Conservation (phyloP, 2,797 vertebrate species). For the Iguana delicatissima region DNA sequence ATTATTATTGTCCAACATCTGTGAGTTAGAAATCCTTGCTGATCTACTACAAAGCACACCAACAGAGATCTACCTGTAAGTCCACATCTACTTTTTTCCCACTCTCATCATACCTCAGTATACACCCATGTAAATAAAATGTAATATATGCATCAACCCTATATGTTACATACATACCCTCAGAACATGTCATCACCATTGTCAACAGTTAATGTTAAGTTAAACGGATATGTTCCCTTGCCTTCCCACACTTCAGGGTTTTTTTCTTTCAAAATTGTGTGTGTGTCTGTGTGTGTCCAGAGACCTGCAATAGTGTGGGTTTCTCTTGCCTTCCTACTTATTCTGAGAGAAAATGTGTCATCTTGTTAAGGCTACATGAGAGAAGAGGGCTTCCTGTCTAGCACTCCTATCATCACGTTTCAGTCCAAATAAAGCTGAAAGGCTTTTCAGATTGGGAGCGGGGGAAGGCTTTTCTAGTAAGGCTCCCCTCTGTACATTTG, state of each 20-base stretch:
- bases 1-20: too few relatives aligned
- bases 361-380: slow-evolving; percentile 57
- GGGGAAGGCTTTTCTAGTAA: slow-evolving; percentile 68
- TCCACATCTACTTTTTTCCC: not conserved
- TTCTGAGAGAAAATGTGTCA: slow-evolving; percentile 76
- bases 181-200: slow-evolving; percentile 1
- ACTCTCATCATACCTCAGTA: not conserved
- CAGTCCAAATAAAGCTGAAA: slow-evolving; percentile 80
- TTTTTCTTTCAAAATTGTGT: slow-evolving; percentile 3
- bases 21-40: too few relatives aligned
- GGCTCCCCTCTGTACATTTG: slow-evolving; percentile 74
- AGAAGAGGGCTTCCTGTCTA: slow-evolving; percentile 76
- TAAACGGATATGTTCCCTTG: slow-evolving; percentile 56
- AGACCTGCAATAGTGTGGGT: slow-evolving; percentile 21
- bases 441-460: slow-evolving; percentile 58
- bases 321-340: slow-evolving; percentile 10
- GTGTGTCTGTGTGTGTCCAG: slow-evolving; percentile 35
- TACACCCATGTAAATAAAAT: not conserved
- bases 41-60: too few relatives aligned
- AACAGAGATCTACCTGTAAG: too few relatives aligned
- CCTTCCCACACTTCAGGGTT: slow-evolving; percentile 39
- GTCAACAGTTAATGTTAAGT: slow-evolving; percentile 59
- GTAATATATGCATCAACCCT: not conserved
- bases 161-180: not conserved
- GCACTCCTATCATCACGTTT: slow-evolving; percentile 75